Evolutionary conservation across 2,113 vertebrate species (phyloP).

Genomic region (Eonycteris spelaea): DNA sequence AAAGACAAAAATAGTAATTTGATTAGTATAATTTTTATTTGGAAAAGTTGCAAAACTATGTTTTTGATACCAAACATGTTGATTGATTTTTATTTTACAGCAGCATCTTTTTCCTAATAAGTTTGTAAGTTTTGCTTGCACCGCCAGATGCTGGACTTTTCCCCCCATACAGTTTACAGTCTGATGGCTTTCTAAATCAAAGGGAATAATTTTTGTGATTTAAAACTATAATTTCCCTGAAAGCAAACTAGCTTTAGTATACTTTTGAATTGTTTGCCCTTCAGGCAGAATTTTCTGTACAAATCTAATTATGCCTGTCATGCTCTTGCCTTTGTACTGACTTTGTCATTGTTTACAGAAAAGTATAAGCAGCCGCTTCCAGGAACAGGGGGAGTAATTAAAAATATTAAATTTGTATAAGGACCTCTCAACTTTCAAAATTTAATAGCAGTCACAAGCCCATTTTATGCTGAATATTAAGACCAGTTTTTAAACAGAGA

Average conservation of each 20-base stretch:
- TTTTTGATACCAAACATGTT: not conserved
- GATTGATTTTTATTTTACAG: constrained; percentile 26
- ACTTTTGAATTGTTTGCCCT: constrained; percentile 19
- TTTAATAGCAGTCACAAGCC: not conserved
- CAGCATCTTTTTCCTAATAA: constrained; percentile 31
- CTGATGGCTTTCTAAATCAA: constrained; percentile 14
- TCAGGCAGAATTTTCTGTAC: constrained; percentile 30
- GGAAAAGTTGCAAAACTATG: not conserved
- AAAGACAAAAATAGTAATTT: constrained; percentile 28
- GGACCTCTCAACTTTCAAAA: not conserved
- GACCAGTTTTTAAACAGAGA: not conserved
- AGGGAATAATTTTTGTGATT: not conserved
- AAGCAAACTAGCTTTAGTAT: constrained; percentile 47
- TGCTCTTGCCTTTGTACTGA: constrained; percentile 35
- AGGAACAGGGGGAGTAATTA: constrained; percentile 9
- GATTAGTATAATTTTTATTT: not conserved
- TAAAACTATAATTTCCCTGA: constrained; percentile 43
- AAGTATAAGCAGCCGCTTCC: constrained; percentile 1
- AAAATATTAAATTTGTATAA: constrained; percentile 34
- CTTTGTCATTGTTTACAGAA: constrained; percentile 41
- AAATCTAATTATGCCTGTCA: constrained; percentile 30
- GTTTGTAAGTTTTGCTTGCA: constrained; percentile 26
- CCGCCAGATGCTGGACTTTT: not conserved
- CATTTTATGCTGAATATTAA: constrained; percentile 8
- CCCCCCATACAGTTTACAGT: not conserved